Evolutionary conservation across 1,140 invertebrate genomes (phyloP), one percentile per base, ranked within the genome.

Genomic region (Drosophila ogumai): DNA sequence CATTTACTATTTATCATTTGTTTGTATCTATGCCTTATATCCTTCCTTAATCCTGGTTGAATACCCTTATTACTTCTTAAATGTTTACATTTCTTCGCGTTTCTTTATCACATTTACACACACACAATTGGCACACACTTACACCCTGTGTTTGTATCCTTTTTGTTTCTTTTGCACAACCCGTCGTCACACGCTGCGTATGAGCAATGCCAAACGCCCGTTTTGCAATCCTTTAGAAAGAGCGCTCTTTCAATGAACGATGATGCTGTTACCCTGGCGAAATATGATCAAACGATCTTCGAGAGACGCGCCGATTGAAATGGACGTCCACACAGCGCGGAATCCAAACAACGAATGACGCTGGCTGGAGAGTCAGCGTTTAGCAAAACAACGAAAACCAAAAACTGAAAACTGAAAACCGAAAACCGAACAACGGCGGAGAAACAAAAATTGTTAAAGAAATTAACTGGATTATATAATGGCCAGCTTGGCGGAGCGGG

Each of bases 391-490:
- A 78, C 84, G 49, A 77, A 77, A 77, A 66, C 58, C 75, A 71
- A 69, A 46, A 46, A 46, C 12, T 5, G 6, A 46, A 46, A 46
- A 46, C 22, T 1, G 38, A 50, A 32, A 50, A 50, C 1, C 47
- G 28, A 50, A 50, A 17, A 50, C 31, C 50, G 32, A 60, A 59
- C 44, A 61, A 38, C 58, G 32, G 44, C 59, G 61, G 66, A 77
- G 63, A 75, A 77, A 63, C 50, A 66, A 80, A 84, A 90, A 81
- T 85, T 85, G 75, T 90, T 79, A 90, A 90, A 90, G 85, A 90
- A 90, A 90, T 90, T 90, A 90, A 90, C 85, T 90, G 85, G 85
- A 90, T 90, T 90, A 90, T 90, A 90, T 90, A 90, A 90, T 81
- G 74, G 36, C 58, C 77, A 72, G 52, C 13, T 47, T 56, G 44